These are phyloP conservation scores for Heliconius cydno DNA, from an alignment of 2,888 invertebrate species.

Conservation along the genomic window DNA sequence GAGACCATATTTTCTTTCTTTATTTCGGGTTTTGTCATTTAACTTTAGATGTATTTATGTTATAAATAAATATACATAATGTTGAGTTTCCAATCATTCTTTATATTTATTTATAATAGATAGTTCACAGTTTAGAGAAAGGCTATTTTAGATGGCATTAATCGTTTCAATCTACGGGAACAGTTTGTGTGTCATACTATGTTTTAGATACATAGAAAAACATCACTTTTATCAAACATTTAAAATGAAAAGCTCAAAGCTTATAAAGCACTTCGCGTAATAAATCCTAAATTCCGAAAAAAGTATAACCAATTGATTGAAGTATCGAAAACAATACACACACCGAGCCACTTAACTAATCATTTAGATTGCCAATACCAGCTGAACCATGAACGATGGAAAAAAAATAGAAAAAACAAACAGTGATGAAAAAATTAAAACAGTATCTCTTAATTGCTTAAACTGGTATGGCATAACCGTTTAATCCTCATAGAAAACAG, in stretches of 20 bases:
- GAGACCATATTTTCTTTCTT: not conserved
- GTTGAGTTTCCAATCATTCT: too few relatives aligned
- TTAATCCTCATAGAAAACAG: constrained; percentile 65
- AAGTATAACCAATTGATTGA: constrained; percentile 22
- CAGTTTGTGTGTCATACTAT: not conserved
- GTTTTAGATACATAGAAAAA: not conserved
- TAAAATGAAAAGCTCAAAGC: constrained; percentile 5
- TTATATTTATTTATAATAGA: too few relatives aligned
- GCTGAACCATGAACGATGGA: constrained; percentile 51
- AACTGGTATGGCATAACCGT: constrained; percentile 53
- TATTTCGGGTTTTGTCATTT: not conserved
- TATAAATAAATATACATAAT: too few relatives aligned
- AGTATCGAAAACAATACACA: constrained; percentile 34
- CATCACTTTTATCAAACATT: not conserved
- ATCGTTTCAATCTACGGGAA: too few relatives aligned
- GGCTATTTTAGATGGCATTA: too few relatives aligned
- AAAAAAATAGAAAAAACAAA: not conserved
- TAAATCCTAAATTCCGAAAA: constrained; percentile 8
- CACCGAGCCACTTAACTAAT: constrained; percentile 43
- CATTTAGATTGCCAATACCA: constrained; percentile 39
- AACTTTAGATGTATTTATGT: not conserved
- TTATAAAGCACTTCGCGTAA: not conserved
- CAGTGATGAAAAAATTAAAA: constrained; percentile 57
- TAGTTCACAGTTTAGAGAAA: too few relatives aligned
- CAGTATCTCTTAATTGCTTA: constrained; percentile 63